These are phyloP conservation scores for Pseudoips prasinana DNA, from an alignment of 2,888 invertebrate genomes.

Conservation along the genomic window DNA sequence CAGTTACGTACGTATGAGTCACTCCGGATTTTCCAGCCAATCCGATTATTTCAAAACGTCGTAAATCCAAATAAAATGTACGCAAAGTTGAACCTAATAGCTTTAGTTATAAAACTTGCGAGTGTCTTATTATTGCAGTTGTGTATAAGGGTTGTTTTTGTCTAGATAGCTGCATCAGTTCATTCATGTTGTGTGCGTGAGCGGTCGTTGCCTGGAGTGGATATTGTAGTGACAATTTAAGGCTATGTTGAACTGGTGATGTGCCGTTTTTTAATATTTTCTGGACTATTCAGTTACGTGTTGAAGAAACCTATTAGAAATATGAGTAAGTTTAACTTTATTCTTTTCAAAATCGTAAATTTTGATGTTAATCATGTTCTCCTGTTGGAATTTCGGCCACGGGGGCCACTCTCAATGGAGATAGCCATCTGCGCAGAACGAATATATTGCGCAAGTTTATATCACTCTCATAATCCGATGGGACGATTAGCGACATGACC, in stretches of 20 bases:
- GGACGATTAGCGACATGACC: too few species aligned
- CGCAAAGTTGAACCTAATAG: conserved; percentile 18
- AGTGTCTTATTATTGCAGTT: conserved; percentile 7
- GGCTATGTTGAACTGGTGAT: conserved; percentile 37
- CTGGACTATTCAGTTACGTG: conserved; percentile 28
- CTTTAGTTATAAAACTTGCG: conserved; percentile 22
- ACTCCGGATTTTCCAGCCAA: conserved; percentile 29
- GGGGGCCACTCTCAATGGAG: too few species aligned
- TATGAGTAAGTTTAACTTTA: conserved; percentile 18
- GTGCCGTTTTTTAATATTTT: conserved; percentile 40
- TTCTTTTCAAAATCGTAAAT: too few species aligned
- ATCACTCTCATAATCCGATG: too few species aligned
- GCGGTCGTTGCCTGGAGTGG: conserved; percentile 25
- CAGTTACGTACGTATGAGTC: conserved; percentile 28
- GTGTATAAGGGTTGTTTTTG: conserved; percentile 28
- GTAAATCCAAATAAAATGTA: conserved; percentile 15
- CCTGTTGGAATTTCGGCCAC: too few species aligned
- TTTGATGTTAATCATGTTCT: too few species aligned
- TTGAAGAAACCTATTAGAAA: conserved; percentile 24
- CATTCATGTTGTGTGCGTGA: conserved; percentile 33
- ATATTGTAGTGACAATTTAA: conserved; percentile 18
- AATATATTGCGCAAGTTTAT: too few species aligned
- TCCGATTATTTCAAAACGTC: conserved; percentile 12
- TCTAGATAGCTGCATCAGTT: conserved; percentile 20
- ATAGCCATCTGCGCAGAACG: too few species aligned